Conservation (phyloP, 2,113 vertebrate genomes). For the Coreoperca whiteheadi region DNA sequence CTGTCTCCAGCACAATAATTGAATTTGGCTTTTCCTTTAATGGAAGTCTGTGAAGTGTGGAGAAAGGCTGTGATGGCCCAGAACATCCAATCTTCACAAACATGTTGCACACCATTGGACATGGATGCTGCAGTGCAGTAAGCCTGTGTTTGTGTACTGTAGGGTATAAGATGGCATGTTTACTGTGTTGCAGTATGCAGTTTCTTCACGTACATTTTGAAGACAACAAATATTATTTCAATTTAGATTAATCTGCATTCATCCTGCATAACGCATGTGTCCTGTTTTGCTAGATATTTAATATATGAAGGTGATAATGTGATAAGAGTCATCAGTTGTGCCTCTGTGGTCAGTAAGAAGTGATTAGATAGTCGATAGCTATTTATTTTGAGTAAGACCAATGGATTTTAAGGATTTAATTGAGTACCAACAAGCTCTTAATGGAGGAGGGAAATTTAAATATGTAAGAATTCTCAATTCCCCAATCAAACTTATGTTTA, state of each 20-base stretch:
- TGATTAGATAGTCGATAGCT: neutral
- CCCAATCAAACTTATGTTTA: neutral
- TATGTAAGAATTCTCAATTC: no score
- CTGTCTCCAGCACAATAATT: constrained; percentile 68
- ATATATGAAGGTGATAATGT: neutral
- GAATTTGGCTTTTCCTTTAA: constrained; percentile 77
- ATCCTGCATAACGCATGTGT: neutral
- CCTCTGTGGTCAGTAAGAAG: neutral
- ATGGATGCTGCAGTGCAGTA: neutral
- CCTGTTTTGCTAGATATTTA: neutral
- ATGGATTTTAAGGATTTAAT: neutral
- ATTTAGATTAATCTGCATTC: neutral
- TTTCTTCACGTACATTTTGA: neutral
- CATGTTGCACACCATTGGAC: constrained; percentile 40
- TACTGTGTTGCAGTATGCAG: neutral
- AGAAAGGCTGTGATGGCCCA: constrained; percentile 70
- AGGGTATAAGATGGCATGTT: neutral
- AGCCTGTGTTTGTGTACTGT: constrained; percentile 11
- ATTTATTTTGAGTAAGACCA: neutral
- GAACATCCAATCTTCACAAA: constrained; percentile 76
- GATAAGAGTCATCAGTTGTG: neutral
- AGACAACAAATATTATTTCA: neutral
- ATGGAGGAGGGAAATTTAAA: neutral
- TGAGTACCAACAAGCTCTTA: neutral
- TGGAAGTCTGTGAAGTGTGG: constrained; percentile 79